A percentile compares a stretch with the other conserved stretches of the same genome.
Conservation (phyloP, 2,113 vertebrate genomes). For the Baryphthengus martii region DNA sequence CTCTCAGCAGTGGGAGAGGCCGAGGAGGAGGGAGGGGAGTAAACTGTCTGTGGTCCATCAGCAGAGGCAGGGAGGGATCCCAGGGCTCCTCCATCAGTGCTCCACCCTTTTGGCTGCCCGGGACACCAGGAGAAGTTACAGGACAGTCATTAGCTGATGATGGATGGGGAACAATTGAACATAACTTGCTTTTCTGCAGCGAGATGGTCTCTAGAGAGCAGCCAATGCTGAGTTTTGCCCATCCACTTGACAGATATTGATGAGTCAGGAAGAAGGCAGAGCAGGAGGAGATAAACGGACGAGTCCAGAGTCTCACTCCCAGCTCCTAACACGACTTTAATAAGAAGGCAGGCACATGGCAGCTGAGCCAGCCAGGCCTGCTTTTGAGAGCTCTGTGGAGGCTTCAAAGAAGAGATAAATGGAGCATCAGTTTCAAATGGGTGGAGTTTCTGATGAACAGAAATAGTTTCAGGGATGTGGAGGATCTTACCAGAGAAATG, state of each 20-base stretch:
- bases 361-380: neutral
- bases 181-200: neutral
- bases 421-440: neutral
- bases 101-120: neutral
- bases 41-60: neutral
- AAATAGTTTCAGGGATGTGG: neutral
- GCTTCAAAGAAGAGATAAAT: neutral
- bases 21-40: neutral
- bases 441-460: neutral
- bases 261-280: neutral
- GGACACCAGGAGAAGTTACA: neutral
- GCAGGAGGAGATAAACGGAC: neutral
- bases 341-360: neutral
- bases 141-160: neutral
- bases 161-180: neutral
- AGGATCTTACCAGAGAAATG: neutral
- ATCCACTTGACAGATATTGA: neutral
- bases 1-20: neutral
- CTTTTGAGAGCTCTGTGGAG: neutral
- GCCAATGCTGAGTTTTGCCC: neutral
- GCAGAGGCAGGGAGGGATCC: neutral
- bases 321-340: neutral
- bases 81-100: neutral
- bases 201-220: neutral
- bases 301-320: neutral